Percentiles rank a stretch among this genome's conserved stretches.
phyloP scores from a whole-genome alignment of 2,113 vertebrate species.

The Dascyllus trimaculatus region DNA sequence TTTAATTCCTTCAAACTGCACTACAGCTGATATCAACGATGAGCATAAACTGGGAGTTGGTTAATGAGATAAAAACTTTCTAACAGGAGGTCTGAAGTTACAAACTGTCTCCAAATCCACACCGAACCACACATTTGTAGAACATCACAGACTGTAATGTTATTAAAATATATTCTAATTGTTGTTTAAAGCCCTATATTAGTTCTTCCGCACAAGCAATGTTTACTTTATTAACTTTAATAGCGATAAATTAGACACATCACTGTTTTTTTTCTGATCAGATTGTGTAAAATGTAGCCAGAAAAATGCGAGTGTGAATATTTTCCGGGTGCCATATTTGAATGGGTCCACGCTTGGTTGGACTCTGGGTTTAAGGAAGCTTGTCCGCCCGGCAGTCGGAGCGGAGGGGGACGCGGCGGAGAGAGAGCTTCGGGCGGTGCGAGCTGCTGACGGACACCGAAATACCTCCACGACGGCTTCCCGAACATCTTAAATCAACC shows the following conservation, averaged over 20 bases:
- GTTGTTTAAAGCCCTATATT: too few species aligned
- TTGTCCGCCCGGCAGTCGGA: conserved; percentile 56
- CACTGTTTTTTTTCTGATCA: too few species aligned
- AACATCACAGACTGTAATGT: too few species aligned
- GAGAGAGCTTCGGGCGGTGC: conserved; percentile 56
- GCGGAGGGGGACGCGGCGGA: conserved; percentile 61
- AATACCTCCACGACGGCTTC: conserved; percentile 37
- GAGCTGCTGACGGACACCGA: conserved; percentile 55
- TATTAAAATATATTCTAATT: too few species aligned
- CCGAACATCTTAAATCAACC: not conserved
- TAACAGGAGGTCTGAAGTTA: not conserved
- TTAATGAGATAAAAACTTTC: conserved; percentile 36
- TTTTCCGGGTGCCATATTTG: conserved; percentile 58
- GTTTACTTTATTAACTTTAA: too few species aligned
- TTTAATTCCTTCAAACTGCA: not conserved
- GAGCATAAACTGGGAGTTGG: conserved; percentile 17
- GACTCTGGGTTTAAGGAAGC: conserved; percentile 70
- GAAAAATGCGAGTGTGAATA: not conserved
- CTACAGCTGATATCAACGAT: not conserved
- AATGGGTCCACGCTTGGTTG: conserved; percentile 53
- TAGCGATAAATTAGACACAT: too few species aligned
- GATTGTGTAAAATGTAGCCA: not conserved
- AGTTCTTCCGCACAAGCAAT: too few species aligned
- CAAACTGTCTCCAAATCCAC: too few species aligned
- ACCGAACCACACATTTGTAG: too few species aligned